Percentiles rank a stretch among this genome's conserved stretches.
Evolutionary conservation across 2,888 invertebrate species (phyloP).

Genomic region (Drosophila seclusa): DNA sequence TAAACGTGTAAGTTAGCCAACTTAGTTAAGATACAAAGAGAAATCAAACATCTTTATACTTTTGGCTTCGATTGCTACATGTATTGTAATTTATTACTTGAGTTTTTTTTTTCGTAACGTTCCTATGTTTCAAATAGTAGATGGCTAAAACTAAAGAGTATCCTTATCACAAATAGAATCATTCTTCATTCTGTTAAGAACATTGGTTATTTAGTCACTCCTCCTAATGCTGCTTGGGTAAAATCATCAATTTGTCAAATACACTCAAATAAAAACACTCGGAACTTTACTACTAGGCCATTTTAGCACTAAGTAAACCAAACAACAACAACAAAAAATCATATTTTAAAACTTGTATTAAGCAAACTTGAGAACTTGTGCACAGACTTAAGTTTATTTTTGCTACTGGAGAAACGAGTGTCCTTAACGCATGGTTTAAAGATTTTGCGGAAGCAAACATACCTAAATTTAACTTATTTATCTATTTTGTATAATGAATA

Average conservation of each 20-base stretch:
- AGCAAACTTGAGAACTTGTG: conserved; percentile 20
- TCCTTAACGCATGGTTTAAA: conserved; percentile 66
- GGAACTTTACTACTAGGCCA: conserved; percentile 54
- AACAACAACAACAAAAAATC: conserved; percentile 26
- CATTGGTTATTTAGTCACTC: conserved; percentile 16
- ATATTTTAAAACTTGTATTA: conserved; percentile 55
- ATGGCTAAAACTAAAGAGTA: conserved; percentile 21
- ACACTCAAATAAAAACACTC: conserved; percentile 20
- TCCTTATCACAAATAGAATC: conserved; percentile 38
- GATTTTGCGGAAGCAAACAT: conserved; percentile 50
- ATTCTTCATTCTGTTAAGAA: conserved; percentile 30
- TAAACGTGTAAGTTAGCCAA: conserved; percentile 81
- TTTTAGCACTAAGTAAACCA: conserved; percentile 66
- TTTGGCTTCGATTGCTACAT: conserved; percentile 58
- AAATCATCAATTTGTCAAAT: conserved; percentile 48
- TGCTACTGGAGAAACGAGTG: conserved; percentile 51
- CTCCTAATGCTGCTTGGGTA: conserved; percentile 64
- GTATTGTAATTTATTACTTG: conserved; percentile 49
- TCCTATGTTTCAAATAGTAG: conserved; percentile 61
- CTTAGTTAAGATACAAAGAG: conserved; percentile 58
- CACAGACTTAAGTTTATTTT: conserved; percentile 19
- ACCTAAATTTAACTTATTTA: conserved; percentile 49
- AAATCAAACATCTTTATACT: conserved; percentile 40
- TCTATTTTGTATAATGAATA: conserved; percentile 64
- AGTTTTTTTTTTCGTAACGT: conserved; percentile 64